Conservation (phyloP, 2,888 invertebrate species). For the Tachina lurida region DNA sequence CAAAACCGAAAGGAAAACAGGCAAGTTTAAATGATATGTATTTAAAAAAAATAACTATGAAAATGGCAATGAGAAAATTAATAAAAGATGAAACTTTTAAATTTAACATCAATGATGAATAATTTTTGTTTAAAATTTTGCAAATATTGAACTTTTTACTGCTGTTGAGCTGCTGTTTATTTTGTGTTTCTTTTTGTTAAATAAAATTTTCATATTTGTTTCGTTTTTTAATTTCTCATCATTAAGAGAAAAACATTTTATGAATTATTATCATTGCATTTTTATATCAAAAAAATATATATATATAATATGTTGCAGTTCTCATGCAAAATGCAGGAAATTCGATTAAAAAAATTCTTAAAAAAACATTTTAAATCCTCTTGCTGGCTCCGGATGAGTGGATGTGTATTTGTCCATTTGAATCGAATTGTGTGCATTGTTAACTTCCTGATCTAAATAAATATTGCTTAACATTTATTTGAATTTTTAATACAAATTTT, state of each 20-base stretch:
- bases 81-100: constrained; percentile 48
- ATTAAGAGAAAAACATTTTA: constrained; percentile 27
- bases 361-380: constrained; percentile 8
- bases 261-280: constrained; percentile 25
- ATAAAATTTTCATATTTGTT: constrained; percentile 23
- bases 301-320: too few species aligned
- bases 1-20: neutral
- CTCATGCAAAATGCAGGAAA: constrained; percentile 22
- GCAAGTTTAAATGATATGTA: neutral
- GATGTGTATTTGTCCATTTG: neutral
- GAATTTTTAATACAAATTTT: constrained; percentile 28
- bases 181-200: constrained; percentile 17
- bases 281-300: neutral
- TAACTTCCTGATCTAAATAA: constrained; percentile 39
- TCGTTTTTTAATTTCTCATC: constrained; percentile 4
- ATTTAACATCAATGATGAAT: constrained; percentile 41
- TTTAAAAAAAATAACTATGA: neutral
- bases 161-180: neutral
- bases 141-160: neutral
- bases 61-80: constrained; percentile 6
- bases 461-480: constrained; percentile 36
- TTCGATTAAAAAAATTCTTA: constrained; percentile 11
- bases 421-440: constrained; percentile 9
- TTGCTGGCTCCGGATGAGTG: neutral
- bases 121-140: constrained; percentile 30